Conservation (phyloP, 2,113 vertebrate genomes). For the Toxotes jaculatrix region DNA sequence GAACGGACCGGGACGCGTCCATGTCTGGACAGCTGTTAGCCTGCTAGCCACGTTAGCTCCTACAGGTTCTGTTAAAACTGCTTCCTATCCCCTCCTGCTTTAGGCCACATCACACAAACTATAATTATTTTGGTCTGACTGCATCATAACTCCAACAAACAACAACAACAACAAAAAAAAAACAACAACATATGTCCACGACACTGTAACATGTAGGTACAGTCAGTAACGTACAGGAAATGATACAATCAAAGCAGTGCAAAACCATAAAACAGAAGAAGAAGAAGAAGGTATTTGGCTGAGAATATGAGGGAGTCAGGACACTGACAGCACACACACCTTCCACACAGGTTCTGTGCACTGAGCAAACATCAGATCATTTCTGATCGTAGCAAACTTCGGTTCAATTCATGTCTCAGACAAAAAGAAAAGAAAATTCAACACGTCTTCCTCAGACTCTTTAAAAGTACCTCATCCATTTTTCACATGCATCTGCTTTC, state of each 20-base stretch:
- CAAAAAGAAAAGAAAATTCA: background rate
- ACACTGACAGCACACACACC: background rate
- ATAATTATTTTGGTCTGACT: background rate
- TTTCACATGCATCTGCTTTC: no score
- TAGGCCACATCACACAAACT: background rate
- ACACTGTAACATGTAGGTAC: background rate
- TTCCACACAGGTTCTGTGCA: background rate
- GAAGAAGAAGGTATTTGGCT: background rate
- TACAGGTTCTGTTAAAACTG: background rate
- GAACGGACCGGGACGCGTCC: no score
- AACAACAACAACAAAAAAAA: background rate
- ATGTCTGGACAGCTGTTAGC: no score
- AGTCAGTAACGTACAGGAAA: background rate
- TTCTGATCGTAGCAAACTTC: background rate
- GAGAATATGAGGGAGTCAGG: background rate
- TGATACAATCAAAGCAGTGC: conserved; percentile 10
- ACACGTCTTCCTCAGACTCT: background rate
- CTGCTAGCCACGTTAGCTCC: no score
- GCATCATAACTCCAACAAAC: background rate
- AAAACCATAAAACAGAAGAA: conserved; percentile 13
- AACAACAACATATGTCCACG: conserved; percentile 8
- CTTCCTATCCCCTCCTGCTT: background rate
- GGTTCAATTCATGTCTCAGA: background rate
- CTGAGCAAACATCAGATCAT: background rate
- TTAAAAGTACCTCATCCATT: background rate